phyloP scores from a whole-genome alignment of 2,797 vertebrate genomes.

The Peromyscus attwateri region DNA sequence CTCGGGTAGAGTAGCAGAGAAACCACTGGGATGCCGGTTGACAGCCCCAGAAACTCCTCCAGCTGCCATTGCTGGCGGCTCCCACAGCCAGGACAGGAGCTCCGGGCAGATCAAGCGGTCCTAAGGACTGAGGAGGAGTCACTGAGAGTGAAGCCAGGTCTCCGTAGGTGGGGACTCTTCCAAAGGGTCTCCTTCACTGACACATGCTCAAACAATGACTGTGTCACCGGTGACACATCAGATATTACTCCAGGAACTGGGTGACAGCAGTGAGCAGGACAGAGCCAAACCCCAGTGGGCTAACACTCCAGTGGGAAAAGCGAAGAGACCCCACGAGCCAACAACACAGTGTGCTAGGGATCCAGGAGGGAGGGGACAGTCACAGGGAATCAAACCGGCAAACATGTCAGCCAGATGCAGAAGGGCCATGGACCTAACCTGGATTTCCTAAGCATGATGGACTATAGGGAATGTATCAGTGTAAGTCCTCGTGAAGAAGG shows the following conservation, averaged over 20 bases:
- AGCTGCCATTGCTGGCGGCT: background rate
- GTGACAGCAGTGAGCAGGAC: background rate
- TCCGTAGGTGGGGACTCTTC: background rate
- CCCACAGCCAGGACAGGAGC: background rate
- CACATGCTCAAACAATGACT: background rate
- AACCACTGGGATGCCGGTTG: background rate
- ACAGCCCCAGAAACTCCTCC: background rate
- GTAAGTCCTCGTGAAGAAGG: background rate
- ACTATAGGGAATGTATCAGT: background rate
- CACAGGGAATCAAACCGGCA: background rate
- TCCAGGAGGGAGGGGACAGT: background rate
- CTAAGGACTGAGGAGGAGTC: background rate
- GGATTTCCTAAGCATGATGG: background rate
- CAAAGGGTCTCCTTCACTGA: background rate
- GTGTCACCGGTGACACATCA: background rate
- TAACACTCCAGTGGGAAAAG: background rate
- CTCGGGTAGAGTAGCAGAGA: background rate
- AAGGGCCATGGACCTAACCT: background rate
- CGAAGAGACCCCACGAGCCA: background rate
- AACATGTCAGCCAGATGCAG: background rate
- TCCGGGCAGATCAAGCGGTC: background rate
- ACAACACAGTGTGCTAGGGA: background rate
- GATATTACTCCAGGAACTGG: background rate
- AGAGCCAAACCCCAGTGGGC: background rate
- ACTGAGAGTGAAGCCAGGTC: background rate